phyloP scores from a whole-genome alignment of 1,140 invertebrate species.

The Atta cephalotes region DNA sequence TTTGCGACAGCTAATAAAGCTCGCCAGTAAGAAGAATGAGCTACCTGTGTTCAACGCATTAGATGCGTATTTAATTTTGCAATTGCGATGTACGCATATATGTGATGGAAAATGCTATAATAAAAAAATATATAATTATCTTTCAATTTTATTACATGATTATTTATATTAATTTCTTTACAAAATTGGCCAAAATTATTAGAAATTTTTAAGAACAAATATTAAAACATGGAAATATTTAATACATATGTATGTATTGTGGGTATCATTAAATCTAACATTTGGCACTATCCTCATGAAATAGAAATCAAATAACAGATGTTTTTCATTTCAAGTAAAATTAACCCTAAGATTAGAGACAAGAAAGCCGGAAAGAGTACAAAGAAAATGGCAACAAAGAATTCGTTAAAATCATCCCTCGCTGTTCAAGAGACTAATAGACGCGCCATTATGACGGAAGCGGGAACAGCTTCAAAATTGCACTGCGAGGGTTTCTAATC shows the following conservation, averaged over 20 bases:
- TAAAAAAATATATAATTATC: neutral
- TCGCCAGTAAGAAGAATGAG: neutral
- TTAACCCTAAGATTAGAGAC: neutral
- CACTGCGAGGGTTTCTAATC: constrained; percentile 76
- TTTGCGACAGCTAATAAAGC: constrained; percentile 64
- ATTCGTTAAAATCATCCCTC: constrained; percentile 74
- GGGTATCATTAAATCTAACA: neutral
- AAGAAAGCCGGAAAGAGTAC: neutral
- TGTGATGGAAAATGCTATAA: neutral
- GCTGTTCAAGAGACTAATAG: constrained; percentile 75
- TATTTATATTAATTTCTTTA: neutral
- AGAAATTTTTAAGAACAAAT: neutral
- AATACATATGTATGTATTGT: neutral
- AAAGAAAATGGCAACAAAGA: constrained; percentile 66
- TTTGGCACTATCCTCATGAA: neutral
- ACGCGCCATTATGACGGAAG: constrained; percentile 79
- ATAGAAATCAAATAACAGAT: constrained; percentile 22
- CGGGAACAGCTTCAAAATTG: constrained; percentile 74
- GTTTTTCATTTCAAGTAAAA: constrained; percentile 10
- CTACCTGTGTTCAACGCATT: neutral
- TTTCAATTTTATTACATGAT: neutral
- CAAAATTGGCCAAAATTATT: neutral
- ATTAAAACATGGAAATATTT: neutral
- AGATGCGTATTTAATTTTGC: constrained; percentile 16
- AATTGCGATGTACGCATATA: neutral